Percentiles rank a stretch among this genome's conserved stretches.
Evolutionary conservation across 1,140 invertebrate species (phyloP).

Genomic region (Cherax quadricarinatus): DNA sequence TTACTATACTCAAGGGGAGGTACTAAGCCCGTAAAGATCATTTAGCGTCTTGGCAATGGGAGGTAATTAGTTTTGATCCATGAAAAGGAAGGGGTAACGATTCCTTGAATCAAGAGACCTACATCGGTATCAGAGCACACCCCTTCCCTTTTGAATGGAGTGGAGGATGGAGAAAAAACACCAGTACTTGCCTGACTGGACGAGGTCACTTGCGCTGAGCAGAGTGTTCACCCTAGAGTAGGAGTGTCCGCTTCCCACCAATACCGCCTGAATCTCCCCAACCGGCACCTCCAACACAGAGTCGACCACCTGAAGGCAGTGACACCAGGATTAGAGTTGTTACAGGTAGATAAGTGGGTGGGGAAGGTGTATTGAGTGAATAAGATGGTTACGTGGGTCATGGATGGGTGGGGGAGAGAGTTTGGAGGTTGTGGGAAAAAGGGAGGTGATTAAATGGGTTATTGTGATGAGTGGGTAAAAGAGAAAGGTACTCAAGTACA

Average conservation of each 20-base stretch:
- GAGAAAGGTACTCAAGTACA: too few relatives aligned
- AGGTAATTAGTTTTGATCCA: too few relatives aligned
- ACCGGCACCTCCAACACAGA: slow-evolving; percentile 52
- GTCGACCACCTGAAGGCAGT: slow-evolving; percentile 54
- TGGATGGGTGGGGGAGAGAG: not conserved
- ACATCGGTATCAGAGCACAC: too few relatives aligned
- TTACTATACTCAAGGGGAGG: too few relatives aligned
- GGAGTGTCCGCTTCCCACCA: slow-evolving; percentile 43
- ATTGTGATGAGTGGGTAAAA: too few relatives aligned
- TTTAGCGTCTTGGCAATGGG: too few relatives aligned
- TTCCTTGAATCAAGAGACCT: too few relatives aligned
- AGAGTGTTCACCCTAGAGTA: slow-evolving; percentile 55
- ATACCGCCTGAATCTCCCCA: slow-evolving; percentile 53
- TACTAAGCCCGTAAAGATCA: too few relatives aligned
- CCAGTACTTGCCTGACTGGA: not conserved
- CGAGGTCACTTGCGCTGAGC: slow-evolving; percentile 12
- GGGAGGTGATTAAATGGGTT: too few relatives aligned
- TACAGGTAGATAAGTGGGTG: not conserved
- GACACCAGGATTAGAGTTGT: not conserved
- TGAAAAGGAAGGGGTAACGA: too few relatives aligned
- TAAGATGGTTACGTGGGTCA: not conserved
- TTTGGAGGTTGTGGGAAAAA: not conserved
- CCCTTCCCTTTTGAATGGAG: too few relatives aligned
- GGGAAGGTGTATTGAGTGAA: not conserved
- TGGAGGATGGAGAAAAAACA: not conserved